Evolutionary conservation across 2,113 vertebrate species (phyloP).

Genomic region (Saguinus midas): DNA sequence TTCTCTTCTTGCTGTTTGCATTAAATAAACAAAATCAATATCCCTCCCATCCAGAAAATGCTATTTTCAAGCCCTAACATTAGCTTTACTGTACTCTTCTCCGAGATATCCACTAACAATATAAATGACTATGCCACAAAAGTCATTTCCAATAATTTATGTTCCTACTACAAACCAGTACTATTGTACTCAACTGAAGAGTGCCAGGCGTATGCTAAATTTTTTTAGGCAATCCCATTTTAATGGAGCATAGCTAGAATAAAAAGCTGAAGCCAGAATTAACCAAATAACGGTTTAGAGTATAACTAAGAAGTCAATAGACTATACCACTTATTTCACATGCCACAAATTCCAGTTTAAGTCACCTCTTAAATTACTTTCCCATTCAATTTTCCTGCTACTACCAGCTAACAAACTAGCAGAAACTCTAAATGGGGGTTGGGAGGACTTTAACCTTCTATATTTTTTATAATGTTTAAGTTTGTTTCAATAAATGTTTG

Average conservation of each 20-base stretch:
- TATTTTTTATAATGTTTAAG: not conserved
- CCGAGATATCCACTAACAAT: not conserved
- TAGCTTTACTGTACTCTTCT: not conserved
- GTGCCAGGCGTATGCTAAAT: not conserved
- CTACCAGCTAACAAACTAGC: conserved; percentile 24
- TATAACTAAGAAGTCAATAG: conserved; percentile 49
- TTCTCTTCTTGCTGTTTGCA: conserved; percentile 66
- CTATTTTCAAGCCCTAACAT: not conserved
- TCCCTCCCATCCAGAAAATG: conserved; percentile 1
- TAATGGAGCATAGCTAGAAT: conserved; percentile 34
- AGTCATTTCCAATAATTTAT: conserved; percentile 32
- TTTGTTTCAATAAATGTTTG: conserved; percentile 17
- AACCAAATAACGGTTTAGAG: conserved; percentile 6
- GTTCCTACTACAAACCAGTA: not conserved
- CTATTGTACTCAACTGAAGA: not conserved
- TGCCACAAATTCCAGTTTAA: conserved; percentile 31
- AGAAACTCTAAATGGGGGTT: not conserved
- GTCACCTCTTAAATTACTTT: conserved; percentile 30
- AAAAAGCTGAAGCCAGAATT: conserved; percentile 38
- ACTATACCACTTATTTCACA: not conserved
- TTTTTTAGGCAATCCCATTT: conserved; percentile 42
- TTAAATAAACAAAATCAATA: conserved; percentile 54
- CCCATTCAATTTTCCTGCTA: conserved; percentile 9
- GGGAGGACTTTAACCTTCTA: not conserved
- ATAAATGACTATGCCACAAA: not conserved